phyloP scores from a whole-genome alignment of 2,797 vertebrate genomes.

The Coilia nasus region DNA sequence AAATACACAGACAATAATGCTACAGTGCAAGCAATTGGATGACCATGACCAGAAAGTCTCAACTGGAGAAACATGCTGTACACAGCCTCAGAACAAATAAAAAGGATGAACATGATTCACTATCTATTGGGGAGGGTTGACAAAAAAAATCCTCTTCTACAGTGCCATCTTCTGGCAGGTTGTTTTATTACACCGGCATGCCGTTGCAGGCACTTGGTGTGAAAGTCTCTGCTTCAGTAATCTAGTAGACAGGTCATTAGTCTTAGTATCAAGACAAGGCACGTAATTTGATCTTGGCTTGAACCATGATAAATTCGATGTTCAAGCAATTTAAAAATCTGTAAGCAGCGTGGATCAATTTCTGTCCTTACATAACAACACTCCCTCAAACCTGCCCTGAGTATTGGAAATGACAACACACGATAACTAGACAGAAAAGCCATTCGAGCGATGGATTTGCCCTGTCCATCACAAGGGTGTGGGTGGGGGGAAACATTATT shows the following conservation, averaged over 20 bases:
- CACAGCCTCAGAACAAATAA: not conserved
- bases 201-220: not conserved
- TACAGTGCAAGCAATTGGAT: not conserved
- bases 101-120: not conserved
- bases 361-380: not conserved
- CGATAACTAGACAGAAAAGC: not conserved
- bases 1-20: not conserved
- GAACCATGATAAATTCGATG: slow-evolving; percentile 14
- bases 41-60: not conserved
- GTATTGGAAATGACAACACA: slow-evolving; percentile 11
- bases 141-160: not conserved
- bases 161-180: slow-evolving; percentile 12
- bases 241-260: not conserved
- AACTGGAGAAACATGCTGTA: not conserved
- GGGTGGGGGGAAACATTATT: slow-evolving; percentile 30
- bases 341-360: slow-evolving; percentile 10
- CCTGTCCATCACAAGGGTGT: slow-evolving; percentile 10
- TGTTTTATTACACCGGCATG: not conserved
- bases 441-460: not conserved
- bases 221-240: not conserved
- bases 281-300: not conserved
- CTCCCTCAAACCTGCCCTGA: not conserved
- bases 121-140: not conserved
- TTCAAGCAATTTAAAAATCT: not conserved
- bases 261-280: not conserved